Percentiles rank a stretch among this genome's conserved stretches.
phyloP scores from a whole-genome alignment of 2,888 invertebrate species.

The Germaria angustata region DNA sequence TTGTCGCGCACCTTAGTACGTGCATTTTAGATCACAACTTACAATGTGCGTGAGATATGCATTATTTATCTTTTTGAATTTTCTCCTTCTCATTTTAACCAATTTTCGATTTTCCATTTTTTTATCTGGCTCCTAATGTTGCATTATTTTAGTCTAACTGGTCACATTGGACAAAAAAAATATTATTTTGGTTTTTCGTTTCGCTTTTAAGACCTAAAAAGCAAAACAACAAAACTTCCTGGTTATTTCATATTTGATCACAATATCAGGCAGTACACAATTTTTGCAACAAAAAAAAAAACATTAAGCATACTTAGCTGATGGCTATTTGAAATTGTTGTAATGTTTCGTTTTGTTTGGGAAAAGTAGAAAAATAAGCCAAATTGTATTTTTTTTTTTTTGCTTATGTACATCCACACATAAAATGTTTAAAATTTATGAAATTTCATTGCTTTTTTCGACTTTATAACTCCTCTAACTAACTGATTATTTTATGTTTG shows the following conservation, averaged over 20 bases:
- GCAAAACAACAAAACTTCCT: slow-evolving; percentile 68
- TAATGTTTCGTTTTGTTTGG: slow-evolving; percentile 34
- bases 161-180: slow-evolving; percentile 32
- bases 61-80: slow-evolving; percentile 77
- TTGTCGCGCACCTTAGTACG: slow-evolving; percentile 10
- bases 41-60: slow-evolving; percentile 78
- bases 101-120: slow-evolving; percentile 61
- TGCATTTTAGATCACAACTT: slow-evolving; percentile 12
- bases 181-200: slow-evolving; percentile 35
- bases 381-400: slow-evolving; percentile 13
- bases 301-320: slow-evolving; percentile 44
- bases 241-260: slow-evolving; percentile 67
- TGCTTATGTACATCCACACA: slow-evolving; percentile 7
- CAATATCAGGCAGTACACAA: slow-evolving; percentile 40
- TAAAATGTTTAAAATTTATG: slow-evolving; percentile 42
- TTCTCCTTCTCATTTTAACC: slow-evolving; percentile 67
- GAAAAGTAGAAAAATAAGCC: slow-evolving; percentile 5
- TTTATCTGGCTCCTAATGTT: slow-evolving; percentile 29
- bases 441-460: slow-evolving; percentile 27
- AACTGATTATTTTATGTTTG: not conserved
- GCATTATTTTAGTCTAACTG: slow-evolving; percentile 31
- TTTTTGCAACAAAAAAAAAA: slow-evolving; percentile 2
- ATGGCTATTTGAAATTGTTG: slow-evolving; percentile 59
- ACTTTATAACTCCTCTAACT: not conserved
- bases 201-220: not conserved